Evolutionary conservation across 2,797 vertebrate species (phyloP), one percentile per base, ranked within the genome.

Genomic region (Choloepus didactylus): DNA sequence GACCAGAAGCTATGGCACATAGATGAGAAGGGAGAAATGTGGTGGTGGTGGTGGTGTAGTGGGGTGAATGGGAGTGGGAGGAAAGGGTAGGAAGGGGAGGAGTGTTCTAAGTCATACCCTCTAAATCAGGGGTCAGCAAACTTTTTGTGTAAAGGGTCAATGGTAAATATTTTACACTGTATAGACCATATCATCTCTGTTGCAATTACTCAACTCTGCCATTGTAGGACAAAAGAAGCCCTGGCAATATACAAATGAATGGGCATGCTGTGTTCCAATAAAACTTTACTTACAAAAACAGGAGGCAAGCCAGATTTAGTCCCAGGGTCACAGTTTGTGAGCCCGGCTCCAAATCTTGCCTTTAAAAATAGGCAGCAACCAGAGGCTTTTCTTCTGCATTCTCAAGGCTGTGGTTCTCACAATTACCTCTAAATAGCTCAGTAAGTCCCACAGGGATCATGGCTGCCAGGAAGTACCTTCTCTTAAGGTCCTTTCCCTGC

Each of bases 281-380:
- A 86, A 95, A 86, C 67, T 97, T 96, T 95, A 87, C 95, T 93
- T 88, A 88, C 51, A 94, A 94, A 88, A 79, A 82, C 54, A 69
- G 3, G 35, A 77, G n/a, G 54, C 35, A 83, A 49, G 35, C 46
- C 87, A 80, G 38, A 69, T 85, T 89, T 85, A 80, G 46, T 64
- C n/a, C 64, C 67, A n/a, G 23, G 60, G 21, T 23, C 67, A 70
- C 87, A 23, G 69, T 86, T 90, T 94, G 75, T 70, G 64, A 93
- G 6, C 29, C 11, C 25, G 77, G n/a, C 19, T 95, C n/a, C 93
- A 92, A 90, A 79, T 72, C 70, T 73, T 51, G 38, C 8, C 75
- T 80, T 29, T 96, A 91, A 41, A 35, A 92, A 79, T 23, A 82
- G 83, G 79, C 75, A 83, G 62, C 88, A 75, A 89, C 35, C 35